A percentile compares a stretch with the other conserved stretches of the same genome.
Conservation (phyloP, 2,888 invertebrate genomes). For the Sceliomorpha sp. region DNA sequence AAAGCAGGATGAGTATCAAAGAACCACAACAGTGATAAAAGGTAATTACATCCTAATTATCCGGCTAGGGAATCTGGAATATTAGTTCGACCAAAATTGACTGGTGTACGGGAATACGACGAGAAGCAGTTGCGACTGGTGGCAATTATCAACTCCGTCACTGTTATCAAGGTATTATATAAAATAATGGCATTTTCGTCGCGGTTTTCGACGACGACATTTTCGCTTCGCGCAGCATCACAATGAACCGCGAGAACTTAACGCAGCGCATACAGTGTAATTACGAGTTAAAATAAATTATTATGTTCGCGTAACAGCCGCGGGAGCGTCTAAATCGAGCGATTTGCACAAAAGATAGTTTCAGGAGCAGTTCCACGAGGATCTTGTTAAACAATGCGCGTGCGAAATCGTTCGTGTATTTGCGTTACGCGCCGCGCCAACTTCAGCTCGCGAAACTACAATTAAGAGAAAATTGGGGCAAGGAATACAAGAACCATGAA, state of each 20-base stretch:
- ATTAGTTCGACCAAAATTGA: no score
- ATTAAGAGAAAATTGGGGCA: constrained; percentile 13
- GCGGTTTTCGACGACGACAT: not conserved
- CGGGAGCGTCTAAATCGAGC: constrained; percentile 3
- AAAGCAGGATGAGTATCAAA: no score
- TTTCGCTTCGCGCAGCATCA: not conserved
- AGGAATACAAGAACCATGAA: not conserved
- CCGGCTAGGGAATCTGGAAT: no score
- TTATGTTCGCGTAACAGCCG: constrained; percentile 3
- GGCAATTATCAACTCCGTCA: no score
- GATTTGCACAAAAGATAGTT: constrained; percentile 13
- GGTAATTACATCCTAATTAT: no score
- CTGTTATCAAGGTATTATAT: no score
- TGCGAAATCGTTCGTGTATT: constrained; percentile 10
- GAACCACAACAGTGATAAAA: no score
- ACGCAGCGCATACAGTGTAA: not conserved
- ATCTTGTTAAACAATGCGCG: constrained; percentile 4
- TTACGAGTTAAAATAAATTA: constrained; percentile 12
- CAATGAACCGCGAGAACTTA: not conserved
- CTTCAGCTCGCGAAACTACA: constrained; percentile 6
- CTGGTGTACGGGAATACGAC: no score
- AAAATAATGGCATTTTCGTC: no score
- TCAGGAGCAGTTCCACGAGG: not conserved
- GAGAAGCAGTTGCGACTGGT: no score
- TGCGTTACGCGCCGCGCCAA: constrained; percentile 3